These are phyloP conservation scores for Glaucidium brasilianum DNA, from an alignment of 2,113 vertebrate species.

Conservation along the genomic window DNA sequence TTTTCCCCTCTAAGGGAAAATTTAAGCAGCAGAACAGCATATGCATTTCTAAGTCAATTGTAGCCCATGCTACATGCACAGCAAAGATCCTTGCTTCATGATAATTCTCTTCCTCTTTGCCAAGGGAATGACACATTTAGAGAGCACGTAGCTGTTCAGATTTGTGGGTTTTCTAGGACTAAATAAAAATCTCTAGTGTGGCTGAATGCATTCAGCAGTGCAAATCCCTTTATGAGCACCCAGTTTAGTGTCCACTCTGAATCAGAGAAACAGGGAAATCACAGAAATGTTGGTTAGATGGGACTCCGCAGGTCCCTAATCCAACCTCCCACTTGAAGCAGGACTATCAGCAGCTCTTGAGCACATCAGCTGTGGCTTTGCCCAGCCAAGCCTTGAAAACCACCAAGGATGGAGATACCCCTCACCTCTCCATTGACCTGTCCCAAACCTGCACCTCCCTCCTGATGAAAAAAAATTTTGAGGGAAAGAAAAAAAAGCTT, in stretches of 20 bases:
- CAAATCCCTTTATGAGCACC: constrained; percentile 23
- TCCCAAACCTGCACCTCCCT: neutral
- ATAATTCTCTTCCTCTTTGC: neutral
- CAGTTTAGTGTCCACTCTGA: constrained; percentile 12
- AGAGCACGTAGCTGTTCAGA: neutral
- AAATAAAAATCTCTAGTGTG: constrained; percentile 33
- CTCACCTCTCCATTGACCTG: neutral
- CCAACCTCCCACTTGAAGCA: neutral
- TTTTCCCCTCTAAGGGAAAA: neutral
- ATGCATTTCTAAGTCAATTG: neutral
- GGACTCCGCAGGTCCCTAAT: neutral
- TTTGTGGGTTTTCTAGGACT: constrained; percentile 39
- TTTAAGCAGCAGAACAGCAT: neutral
- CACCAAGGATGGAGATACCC: neutral
- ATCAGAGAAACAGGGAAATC: neutral
- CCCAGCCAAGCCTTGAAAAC: neutral
- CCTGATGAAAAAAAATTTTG: neutral
- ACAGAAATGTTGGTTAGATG: neutral
- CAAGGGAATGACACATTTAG: neutral
- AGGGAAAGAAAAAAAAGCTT: neutral
- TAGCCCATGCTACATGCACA: neutral
- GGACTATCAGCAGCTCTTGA: neutral
- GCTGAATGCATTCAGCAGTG: neutral
- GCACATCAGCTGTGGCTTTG: neutral
- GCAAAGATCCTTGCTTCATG: neutral